phyloP scores from a whole-genome alignment of 2,888 invertebrate genomes.

The Brassicogethes aeneus region DNA sequence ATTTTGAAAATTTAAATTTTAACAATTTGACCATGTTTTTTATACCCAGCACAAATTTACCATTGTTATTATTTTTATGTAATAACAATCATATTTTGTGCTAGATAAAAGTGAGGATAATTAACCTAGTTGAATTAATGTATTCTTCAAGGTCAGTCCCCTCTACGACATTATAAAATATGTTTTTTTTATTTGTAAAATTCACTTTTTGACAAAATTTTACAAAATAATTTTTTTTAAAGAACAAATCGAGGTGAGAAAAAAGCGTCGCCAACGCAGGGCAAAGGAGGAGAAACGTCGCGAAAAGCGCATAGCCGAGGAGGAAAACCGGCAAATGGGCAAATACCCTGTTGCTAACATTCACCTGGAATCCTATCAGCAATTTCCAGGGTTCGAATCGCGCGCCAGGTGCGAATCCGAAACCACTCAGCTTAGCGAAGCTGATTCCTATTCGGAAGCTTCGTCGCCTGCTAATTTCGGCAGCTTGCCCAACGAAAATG shows the following conservation, averaged over 20 bases:
- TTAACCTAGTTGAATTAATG: conserved; percentile 23
- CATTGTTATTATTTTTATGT: no score
- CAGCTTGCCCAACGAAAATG: conserved; percentile 25
- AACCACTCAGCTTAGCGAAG: conserved; percentile 28
- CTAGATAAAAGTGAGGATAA: conserved; percentile 28
- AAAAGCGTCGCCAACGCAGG: conserved; percentile 57
- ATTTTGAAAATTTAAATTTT: no score
- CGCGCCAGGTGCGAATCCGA: conserved; percentile 24
- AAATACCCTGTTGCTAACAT: conserved; percentile 50
- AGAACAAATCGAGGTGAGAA: conserved; percentile 67
- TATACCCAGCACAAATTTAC: no score
- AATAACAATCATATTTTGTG: conserved; percentile 15
- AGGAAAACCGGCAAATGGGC: conserved; percentile 65
- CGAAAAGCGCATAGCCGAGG: conserved; percentile 65
- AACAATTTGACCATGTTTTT: no score
- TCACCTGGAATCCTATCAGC: conserved; percentile 55
- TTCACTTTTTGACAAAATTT: conserved; percentile 1
- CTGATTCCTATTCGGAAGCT: conserved; percentile 17
- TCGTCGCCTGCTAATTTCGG: conserved; percentile 18
- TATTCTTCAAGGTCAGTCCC: conserved; percentile 29
- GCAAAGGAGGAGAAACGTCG: conserved; percentile 71
- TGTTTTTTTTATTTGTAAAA: no score
- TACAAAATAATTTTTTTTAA: conserved; percentile 9
- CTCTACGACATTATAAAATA: conserved; percentile 30
- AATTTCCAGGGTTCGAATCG: conserved; percentile 45